Conservation (phyloP, 2,797 vertebrate species). For the Cyclura pinguis region DNA sequence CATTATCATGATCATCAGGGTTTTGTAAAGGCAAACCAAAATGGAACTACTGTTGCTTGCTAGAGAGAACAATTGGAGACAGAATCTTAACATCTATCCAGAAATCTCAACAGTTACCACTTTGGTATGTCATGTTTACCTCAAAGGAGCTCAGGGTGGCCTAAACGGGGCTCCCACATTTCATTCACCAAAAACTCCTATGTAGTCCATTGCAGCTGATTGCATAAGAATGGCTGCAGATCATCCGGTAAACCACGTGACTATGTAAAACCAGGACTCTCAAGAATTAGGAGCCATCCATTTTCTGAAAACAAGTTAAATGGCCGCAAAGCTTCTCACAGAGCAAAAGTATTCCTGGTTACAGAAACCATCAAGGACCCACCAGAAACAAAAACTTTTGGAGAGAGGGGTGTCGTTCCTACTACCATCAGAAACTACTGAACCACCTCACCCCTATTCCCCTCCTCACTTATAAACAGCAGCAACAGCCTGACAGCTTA, state of each 20-base stretch:
- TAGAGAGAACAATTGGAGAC: neutral
- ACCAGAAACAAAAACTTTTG: neutral
- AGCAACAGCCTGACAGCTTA: too few species aligned
- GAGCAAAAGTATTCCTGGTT: neutral
- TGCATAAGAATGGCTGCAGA: too few species aligned
- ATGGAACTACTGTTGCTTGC: neutral
- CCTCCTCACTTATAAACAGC: too few species aligned
- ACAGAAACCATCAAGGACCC: neutral
- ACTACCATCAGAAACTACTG: neutral
- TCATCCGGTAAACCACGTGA: neutral
- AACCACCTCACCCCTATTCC: too few species aligned
- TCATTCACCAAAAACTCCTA: neutral
- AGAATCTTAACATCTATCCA: neutral
- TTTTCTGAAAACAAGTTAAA: neutral
- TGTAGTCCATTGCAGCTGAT: neutral
- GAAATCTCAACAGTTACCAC: neutral
- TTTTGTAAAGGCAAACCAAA: neutral
- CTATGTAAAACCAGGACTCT: neutral
- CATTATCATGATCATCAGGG: too few species aligned
- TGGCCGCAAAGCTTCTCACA: neutral
- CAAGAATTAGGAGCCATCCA: neutral
- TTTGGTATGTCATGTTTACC: too few species aligned
- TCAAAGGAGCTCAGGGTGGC: neutral
- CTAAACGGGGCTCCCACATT: neutral
- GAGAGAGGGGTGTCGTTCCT: neutral